phyloP scores from a whole-genome alignment of 2,113 vertebrate species.

The Jaculus jaculus region DNA sequence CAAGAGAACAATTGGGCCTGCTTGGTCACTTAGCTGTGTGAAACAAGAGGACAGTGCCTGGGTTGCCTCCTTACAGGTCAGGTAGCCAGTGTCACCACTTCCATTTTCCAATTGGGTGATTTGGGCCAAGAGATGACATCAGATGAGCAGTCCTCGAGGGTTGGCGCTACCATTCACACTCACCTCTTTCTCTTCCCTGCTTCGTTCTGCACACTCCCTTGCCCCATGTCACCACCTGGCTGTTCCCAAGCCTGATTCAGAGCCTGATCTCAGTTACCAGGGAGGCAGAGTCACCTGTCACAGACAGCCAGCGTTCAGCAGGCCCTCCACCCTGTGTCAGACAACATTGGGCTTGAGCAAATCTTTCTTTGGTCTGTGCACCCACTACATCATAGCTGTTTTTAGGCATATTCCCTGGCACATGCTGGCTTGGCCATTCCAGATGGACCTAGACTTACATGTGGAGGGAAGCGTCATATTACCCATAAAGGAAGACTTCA shows the following conservation, averaged over 20 bases:
- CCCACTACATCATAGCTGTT: neutral
- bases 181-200: too few relatives aligned
- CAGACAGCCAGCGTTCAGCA: slow-evolving; percentile 64
- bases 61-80: too few relatives aligned
- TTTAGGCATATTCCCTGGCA: neutral
- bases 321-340: slow-evolving; percentile 69
- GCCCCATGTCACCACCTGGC: neutral
- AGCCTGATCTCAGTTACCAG: neutral
- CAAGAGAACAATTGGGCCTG: rapidly evolving
- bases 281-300: neutral
- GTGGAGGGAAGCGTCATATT: too few relatives aligned
- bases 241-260: neutral
- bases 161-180: neutral
- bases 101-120: too few relatives aligned
- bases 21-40: neutral
- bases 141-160: rapidly evolving
- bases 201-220: neutral
- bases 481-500: neutral
- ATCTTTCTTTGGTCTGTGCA: slow-evolving; percentile 69
- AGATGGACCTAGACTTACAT: neutral
- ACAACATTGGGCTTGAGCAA: slow-evolving; percentile 77
- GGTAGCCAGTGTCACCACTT: rapidly evolving
- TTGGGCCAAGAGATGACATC: too few relatives aligned
- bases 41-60: too few relatives aligned
- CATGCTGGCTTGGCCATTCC: neutral